Evolutionary conservation across 1,140 invertebrate genomes (phyloP).

Genomic region (Notospermus geniculatus): DNA sequence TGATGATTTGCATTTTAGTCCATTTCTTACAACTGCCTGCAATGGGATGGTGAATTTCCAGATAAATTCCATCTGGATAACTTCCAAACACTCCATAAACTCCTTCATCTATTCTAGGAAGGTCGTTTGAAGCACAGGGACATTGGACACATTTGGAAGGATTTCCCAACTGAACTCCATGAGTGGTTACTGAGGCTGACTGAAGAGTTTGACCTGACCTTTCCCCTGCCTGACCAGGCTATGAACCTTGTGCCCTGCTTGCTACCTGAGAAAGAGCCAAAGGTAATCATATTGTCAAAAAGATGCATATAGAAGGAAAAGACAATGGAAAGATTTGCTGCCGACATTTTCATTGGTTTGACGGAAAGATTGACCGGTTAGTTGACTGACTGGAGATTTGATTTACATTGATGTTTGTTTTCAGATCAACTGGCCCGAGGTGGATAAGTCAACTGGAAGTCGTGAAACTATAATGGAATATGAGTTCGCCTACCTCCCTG

Average conservation of each 20-base stretch:
- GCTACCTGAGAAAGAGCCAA: constrained; percentile 42
- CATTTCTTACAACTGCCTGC: no score
- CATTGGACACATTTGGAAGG: constrained; percentile 43
- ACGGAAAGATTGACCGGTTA: no score
- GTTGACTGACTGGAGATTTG: no score
- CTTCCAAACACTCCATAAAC: no score
- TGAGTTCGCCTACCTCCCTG: constrained; percentile 26
- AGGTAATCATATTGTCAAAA: no score
- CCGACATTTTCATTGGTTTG: constrained; percentile 13
- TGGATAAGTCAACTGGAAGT: constrained; percentile 10
- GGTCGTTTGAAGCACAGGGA: constrained; percentile 46
- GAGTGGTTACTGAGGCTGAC: constrained; percentile 50
- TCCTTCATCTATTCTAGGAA: constrained; percentile 31
- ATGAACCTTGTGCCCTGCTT: constrained; percentile 53
- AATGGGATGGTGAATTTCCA: no score
- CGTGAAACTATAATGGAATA: constrained; percentile 25
- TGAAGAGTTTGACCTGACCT: constrained; percentile 55
- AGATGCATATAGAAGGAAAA: no score
- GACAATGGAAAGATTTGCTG: no score
- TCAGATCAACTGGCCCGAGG: constrained; percentile 37
- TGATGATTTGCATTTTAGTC: no score
- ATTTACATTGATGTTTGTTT: no score
- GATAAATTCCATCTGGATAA: no score
- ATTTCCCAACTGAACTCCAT: constrained; percentile 38
- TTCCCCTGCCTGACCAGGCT: constrained; percentile 36